Conservation (phyloP, 2,888 invertebrate species). For the Nephrotoma appendiculata region DNA sequence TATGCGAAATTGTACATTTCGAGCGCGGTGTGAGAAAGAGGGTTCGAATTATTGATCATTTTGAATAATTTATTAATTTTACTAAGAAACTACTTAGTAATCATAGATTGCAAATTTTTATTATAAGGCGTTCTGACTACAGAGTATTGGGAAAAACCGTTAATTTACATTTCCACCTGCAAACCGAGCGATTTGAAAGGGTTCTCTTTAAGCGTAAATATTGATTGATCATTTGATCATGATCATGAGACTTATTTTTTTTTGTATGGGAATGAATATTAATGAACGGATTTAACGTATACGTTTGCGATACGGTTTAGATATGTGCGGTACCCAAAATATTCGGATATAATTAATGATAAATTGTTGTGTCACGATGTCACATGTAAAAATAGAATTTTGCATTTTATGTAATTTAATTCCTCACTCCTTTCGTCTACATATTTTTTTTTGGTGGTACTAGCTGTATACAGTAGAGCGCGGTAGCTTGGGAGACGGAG, state of each 20-base stretch:
- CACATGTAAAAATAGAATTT: background rate
- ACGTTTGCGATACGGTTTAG: background rate
- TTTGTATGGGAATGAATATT: background rate
- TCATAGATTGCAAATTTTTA: background rate
- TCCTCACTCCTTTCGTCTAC: background rate
- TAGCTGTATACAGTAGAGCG: too few relatives aligned
- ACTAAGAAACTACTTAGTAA: background rate
- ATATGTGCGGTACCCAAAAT: background rate
- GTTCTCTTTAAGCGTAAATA: background rate
- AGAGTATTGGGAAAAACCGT: background rate
- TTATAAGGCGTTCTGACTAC: background rate
- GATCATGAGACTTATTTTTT: background rate
- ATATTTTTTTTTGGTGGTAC: background rate
- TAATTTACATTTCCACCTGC: background rate
- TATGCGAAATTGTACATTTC: background rate
- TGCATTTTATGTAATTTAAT: background rate
- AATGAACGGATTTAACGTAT: background rate
- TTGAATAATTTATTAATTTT: background rate
- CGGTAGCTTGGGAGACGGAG: background rate
- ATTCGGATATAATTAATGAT: background rate
- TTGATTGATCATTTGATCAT: background rate
- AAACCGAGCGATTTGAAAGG: background rate
- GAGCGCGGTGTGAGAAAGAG: background rate
- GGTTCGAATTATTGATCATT: background rate
- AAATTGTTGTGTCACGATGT: background rate